Conservation (phyloP, 2,888 invertebrate species). For the Cephus pulcher region DNA sequence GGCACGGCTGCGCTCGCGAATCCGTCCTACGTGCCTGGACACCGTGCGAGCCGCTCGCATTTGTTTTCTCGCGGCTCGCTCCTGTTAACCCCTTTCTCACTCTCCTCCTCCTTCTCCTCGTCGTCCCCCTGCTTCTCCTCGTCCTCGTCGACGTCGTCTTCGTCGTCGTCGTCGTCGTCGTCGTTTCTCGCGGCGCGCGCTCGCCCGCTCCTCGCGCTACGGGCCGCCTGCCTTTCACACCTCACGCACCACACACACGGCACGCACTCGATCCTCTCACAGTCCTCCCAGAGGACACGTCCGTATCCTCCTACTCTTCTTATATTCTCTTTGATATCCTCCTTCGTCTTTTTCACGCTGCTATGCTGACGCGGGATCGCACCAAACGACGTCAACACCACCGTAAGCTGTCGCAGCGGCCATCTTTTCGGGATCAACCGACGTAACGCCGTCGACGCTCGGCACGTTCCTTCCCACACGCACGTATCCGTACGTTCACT, state of each 20-base stretch:
- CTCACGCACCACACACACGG: conserved; percentile 11
- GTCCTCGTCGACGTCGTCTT: conserved; percentile 20
- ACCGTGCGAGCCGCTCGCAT: conserved; percentile 10
- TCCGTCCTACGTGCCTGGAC: conserved; percentile 3
- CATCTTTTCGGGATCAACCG: conserved; percentile 55
- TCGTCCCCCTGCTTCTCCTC: conserved; percentile 26
- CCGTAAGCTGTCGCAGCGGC: conserved; percentile 64
- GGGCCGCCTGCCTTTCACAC: conserved; percentile 12
- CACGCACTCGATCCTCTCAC: conserved; percentile 9
- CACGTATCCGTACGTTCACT: not conserved
- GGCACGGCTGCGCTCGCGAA: not conserved
- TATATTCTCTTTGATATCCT: conserved; percentile 22
- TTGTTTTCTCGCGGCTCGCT: conserved; percentile 13
- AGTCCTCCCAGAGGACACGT: conserved; percentile 17
- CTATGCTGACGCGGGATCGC: conserved; percentile 54
- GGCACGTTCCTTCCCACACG: conserved; percentile 17
- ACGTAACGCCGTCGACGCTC: conserved; percentile 29
- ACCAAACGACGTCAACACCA: conserved; percentile 61
- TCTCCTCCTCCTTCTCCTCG: conserved; percentile 16
- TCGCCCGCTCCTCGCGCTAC: conserved; percentile 2
- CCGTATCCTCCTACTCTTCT: conserved; percentile 27
- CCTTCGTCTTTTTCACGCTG: conserved; percentile 48
- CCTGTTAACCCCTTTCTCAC: conserved; percentile 4
- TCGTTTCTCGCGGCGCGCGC: conserved; percentile 15
- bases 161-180: conserved; percentile 16